These are phyloP conservation scores for Prunella strophiata DNA, from an alignment of 2,797 vertebrate genomes.

Conservation along the genomic window DNA sequence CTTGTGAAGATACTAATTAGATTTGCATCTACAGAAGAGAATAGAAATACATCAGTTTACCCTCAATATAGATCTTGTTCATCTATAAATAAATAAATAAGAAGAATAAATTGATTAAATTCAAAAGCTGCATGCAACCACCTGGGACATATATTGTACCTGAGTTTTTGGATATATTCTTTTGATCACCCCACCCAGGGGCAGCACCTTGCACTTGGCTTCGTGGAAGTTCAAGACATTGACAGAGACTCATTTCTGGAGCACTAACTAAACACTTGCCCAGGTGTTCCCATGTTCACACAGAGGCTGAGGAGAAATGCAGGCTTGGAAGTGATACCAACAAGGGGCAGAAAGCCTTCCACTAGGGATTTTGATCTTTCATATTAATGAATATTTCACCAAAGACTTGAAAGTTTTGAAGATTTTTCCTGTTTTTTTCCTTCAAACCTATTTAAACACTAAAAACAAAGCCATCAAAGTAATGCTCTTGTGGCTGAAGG, in stretches of 20 bases:
- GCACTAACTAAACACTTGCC: neutral
- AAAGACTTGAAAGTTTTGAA: neutral
- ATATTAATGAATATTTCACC: neutral
- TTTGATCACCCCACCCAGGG: neutral
- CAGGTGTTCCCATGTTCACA: accelerated
- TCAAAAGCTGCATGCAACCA: neutral
- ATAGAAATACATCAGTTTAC: neutral
- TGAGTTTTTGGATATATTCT: neutral
- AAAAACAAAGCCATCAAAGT: neutral
- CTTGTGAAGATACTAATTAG: neutral
- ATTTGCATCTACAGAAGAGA: neutral
- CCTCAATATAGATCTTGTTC: neutral
- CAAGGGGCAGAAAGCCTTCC: neutral
- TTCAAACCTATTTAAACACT: neutral
- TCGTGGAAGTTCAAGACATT: neutral
- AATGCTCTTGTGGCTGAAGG: neutral
- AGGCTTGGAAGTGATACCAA: neutral
- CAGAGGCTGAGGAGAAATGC: neutral
- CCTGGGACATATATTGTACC: neutral
- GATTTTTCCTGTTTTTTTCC: neutral
- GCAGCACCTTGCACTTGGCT: neutral
- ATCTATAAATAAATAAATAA: neutral
- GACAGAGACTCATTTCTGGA: neutral
- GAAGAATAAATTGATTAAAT: neutral
- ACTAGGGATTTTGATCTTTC: neutral